A percentile compares a stretch with the other conserved stretches of the same genome.
These are phyloP conservation scores for Muscidifurax raptorellus DNA, from an alignment of 1,140 invertebrate species.

Conservation along the genomic window DNA sequence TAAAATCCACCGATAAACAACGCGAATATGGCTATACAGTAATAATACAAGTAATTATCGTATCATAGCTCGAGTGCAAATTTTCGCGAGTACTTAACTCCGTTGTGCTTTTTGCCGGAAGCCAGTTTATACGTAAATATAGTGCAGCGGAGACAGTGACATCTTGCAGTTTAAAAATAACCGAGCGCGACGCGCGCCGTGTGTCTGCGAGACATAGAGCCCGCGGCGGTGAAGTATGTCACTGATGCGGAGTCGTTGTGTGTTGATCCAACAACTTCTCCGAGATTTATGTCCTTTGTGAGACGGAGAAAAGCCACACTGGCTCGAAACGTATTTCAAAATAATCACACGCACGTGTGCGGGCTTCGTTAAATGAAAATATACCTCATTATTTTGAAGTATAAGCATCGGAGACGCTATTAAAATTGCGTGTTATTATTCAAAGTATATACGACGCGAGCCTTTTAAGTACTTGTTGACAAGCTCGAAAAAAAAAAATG, in stretches of 20 bases:
- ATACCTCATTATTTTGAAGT: too few species aligned
- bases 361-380: too few species aligned
- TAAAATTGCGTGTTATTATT: background rate
- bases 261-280: background rate
- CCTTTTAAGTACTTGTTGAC: too few species aligned
- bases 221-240: background rate
- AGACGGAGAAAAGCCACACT: background rate
- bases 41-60: too few species aligned
- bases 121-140: background rate
- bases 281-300: background rate
- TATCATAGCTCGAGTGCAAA: background rate
- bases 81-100: background rate
- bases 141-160: slow-evolving; percentile 18
- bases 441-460: too few species aligned
- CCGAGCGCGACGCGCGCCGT: background rate
- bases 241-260: background rate
- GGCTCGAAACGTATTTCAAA: background rate
- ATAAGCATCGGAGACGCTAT: background rate
- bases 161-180: slow-evolving; percentile 25
- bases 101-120: background rate
- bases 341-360: background rate
- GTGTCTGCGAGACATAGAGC: background rate
- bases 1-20: too few species aligned
- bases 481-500: background rate
- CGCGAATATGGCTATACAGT: too few species aligned